phyloP scores from a whole-genome alignment of 2,888 invertebrate genomes.

The Polyommatus iphigenia region DNA sequence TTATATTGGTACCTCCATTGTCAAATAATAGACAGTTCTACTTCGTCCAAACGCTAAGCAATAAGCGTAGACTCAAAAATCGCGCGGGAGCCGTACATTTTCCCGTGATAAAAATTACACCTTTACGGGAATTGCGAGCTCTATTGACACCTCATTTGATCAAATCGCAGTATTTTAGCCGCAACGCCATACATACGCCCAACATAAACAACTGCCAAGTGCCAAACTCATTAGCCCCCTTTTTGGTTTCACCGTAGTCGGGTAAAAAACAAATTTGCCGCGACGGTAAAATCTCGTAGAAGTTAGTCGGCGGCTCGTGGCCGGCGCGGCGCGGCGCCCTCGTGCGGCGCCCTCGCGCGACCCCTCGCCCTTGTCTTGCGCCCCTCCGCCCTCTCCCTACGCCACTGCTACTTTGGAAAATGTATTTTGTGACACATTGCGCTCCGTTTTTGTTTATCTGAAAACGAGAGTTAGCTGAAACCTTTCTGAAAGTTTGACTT shows the following conservation, averaged over 20 bases:
- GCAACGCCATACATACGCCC: no score
- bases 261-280: background rate
- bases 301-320: background rate
- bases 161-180: no score
- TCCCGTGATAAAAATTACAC: no score
- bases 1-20: background rate
- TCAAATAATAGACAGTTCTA: background rate
- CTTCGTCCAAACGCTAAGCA: no score
- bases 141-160: no score
- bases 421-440: conserved; percentile 28
- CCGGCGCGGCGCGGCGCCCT: background rate
- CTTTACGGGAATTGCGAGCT: no score
- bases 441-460: conserved; percentile 18
- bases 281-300: background rate
- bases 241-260: background rate
- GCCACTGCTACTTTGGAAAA: conserved; percentile 28
- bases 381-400: conserved; percentile 48
- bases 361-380: conserved; percentile 66
- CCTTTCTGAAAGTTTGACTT: background rate
- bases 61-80: no score
- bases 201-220: background rate
- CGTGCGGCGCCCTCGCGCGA: conserved; percentile 51
- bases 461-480: conserved; percentile 11
- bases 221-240: background rate
- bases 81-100: no score